phyloP scores from a whole-genome alignment of 2,888 invertebrate genomes.

The Antheraea yamamai region DNA sequence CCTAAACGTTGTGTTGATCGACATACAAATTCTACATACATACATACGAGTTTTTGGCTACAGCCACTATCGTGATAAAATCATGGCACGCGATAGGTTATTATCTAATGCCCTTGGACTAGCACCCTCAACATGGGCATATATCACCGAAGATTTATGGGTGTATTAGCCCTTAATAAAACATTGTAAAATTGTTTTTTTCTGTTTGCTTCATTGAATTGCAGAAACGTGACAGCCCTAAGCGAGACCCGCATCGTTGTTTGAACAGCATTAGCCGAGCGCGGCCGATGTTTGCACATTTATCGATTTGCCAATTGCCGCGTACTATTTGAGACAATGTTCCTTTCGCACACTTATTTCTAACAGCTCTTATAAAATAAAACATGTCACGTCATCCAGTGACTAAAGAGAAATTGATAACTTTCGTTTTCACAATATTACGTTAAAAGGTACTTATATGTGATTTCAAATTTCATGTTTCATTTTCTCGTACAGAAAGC shows the following conservation, averaged over 20 bases:
- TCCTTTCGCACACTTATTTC: background rate
- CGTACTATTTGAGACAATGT: background rate
- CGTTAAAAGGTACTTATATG: background rate
- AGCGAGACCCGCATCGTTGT: conserved; percentile 28
- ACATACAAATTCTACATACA: too few species aligned
- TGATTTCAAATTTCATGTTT: too few species aligned
- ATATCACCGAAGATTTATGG: too few species aligned
- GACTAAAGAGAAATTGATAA: background rate
- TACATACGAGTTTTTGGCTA: too few species aligned
- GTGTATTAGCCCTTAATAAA: too few species aligned
- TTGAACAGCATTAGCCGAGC: conserved; percentile 46
- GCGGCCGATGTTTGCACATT: conserved; percentile 27
- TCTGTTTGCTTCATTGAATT: background rate
- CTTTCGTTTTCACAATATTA: background rate
- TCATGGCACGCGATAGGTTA: too few species aligned
- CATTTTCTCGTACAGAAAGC: too few species aligned
- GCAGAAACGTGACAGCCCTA: background rate
- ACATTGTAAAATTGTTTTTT: too few species aligned
- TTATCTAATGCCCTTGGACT: too few species aligned
- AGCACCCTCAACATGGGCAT: too few species aligned
- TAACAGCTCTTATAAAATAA: background rate
- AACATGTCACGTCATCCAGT: background rate
- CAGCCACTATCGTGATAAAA: too few species aligned
- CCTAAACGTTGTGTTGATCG: background rate
- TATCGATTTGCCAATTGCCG: background rate